Base-by-base conservation (phyloP, 2,888 invertebrate species). In the Spicauda simplicius region DNA sequence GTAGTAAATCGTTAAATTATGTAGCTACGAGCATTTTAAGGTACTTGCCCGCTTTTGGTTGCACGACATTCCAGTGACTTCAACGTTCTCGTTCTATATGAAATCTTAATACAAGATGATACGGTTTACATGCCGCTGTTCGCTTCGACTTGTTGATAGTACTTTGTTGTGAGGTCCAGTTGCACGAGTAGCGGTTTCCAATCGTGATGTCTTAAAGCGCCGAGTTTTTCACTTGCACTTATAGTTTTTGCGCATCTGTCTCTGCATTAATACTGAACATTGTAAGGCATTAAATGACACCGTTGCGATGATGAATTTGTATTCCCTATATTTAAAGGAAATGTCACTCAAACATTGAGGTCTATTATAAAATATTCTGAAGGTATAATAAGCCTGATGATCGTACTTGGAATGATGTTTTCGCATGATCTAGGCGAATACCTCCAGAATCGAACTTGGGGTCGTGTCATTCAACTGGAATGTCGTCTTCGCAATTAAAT, bases 1-100 rank as follows among this genome's bases (percentile, higher is more conserved):
- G 37, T 54, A 62, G 61, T 41, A 62, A 62, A 62, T 54, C 54
- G 54, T 62, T 54, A 20, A 53, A 62, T 54, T 53, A 62, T 62
- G 53, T 62, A 54, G 53, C 10, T 62, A 25, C 41, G n/a, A 54
- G 19, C 25, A 54, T 62, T 61, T 61, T 61, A 61, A 61, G 60
- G 55, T 62, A 41, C n/a, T 19, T 58, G 61, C 53, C 54, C 54
- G 50, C 12, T n/a, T 56, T 64, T 57, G 64, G 64, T 50, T 48
- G 48, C 30, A 19, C 56, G 50, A 56, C 56, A 56, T 64, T 64
- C 56, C 64, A 64, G 5, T 53, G 33, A 50, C n/a, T 55, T 12
- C 25, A 25, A 19, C 11, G 16, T 11, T 2, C 56, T n/a, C 50
- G 11, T 57, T 48, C 14, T 33, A 57, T 37, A 20, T 16, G 0